phyloP scores from a whole-genome alignment of 2,797 vertebrate species.

The Tragelaphus eurycerus region DNA sequence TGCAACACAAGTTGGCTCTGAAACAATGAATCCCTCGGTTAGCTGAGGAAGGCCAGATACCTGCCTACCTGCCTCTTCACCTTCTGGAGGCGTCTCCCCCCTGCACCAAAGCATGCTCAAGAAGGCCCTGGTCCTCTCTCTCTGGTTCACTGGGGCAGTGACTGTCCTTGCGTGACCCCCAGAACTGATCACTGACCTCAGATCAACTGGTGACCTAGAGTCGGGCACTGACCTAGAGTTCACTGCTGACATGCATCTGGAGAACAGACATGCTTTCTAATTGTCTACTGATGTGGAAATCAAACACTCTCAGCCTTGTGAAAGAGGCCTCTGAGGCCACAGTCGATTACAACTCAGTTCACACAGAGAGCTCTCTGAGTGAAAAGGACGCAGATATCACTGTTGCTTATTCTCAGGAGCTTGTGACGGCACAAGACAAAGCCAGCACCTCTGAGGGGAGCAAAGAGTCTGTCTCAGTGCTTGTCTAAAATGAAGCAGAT shows the following conservation, averaged over 20 bases:
- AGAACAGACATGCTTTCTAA: neutral
- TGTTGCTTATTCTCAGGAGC: neutral
- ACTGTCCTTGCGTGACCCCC: no score
- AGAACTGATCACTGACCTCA: neutral
- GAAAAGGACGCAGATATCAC: no score
- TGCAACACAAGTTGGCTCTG: neutral
- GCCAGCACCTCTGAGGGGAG: neutral
- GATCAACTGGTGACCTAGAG: neutral
- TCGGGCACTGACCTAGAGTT: neutral
- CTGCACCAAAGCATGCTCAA: neutral
- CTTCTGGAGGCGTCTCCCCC: neutral
- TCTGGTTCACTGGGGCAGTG: neutral
- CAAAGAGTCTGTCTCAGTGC: neutral
- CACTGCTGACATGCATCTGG: neutral
- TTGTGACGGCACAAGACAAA: neutral
- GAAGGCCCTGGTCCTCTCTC: neutral
- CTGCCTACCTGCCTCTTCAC: neutral
- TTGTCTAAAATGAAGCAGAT: neutral
- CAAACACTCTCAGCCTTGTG: neutral
- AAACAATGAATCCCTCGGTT: neutral
- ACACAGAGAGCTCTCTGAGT: neutral
- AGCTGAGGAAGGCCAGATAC: neutral
- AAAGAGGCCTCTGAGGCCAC: neutral
- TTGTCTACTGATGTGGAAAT: neutral
- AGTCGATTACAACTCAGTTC: neutral